These are phyloP conservation scores for Whitmania pigra DNA, from an alignment of 1,140 invertebrate species.

Conservation along the genomic window DNA sequence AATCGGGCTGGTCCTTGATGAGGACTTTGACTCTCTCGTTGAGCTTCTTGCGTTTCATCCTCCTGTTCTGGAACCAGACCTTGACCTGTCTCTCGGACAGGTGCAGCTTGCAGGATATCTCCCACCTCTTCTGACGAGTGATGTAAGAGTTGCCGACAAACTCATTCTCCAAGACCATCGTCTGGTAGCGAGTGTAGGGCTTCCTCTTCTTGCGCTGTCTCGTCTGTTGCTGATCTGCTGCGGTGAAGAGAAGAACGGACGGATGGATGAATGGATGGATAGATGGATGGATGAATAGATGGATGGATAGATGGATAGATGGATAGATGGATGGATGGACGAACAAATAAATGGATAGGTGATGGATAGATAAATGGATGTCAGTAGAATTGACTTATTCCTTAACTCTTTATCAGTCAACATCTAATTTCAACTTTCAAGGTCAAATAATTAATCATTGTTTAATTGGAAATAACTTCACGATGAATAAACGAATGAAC, in stretches of 20 bases:
- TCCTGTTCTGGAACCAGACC: constrained; percentile 70
- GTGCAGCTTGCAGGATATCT: constrained; percentile 76
- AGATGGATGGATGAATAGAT: background rate
- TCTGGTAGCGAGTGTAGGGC: constrained; percentile 82
- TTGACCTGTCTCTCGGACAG: constrained; percentile 70
- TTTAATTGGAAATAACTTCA: too few relatives aligned
- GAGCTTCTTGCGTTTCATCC: constrained; percentile 96
- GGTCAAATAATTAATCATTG: too few relatives aligned
- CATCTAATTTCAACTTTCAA: too few relatives aligned
- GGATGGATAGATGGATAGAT: background rate
- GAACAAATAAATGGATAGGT: background rate
- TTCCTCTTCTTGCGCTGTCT: constrained; percentile 54
- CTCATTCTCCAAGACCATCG: constrained; percentile 53
- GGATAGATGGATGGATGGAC: background rate
- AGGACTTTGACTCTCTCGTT: constrained; percentile 32
- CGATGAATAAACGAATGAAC: too few relatives aligned
- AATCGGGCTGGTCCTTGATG: constrained; percentile 19
- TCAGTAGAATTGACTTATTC: too few relatives aligned
- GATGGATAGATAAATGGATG: too few relatives aligned
- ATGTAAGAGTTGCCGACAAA: constrained; percentile 55
- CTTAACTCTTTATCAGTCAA: too few relatives aligned
- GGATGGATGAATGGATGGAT: background rate
- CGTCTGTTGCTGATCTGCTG: constrained; percentile 27
- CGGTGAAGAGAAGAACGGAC: background rate
- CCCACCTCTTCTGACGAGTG: constrained; percentile 62